These are phyloP conservation scores for Zophobas morio DNA, from an alignment of 1,140 invertebrate species.

Conservation along the genomic window DNA sequence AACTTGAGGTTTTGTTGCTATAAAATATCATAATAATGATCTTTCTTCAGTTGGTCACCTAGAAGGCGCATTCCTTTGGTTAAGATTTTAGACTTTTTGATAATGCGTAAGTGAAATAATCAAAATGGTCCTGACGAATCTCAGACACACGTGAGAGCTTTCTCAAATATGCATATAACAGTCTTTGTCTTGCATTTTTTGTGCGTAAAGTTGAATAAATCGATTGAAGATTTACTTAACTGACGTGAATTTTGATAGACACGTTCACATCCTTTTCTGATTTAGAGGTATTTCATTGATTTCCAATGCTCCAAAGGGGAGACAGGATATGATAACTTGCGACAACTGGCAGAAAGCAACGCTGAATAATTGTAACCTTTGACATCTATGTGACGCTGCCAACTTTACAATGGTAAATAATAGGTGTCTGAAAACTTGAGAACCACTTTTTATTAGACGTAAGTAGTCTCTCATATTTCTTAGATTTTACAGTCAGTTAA, in stretches of 20 bases:
- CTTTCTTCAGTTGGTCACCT: too few species aligned
- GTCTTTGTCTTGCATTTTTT: too few species aligned
- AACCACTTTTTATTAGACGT: not conserved
- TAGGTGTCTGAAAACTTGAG: too few species aligned
- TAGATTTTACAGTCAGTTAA: not conserved
- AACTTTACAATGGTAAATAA: conserved; percentile 18
- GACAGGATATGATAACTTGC: conserved; percentile 21
- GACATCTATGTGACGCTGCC: conserved; percentile 6
- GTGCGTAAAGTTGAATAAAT: not conserved
- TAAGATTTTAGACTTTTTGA: too few species aligned
- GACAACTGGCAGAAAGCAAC: conserved; percentile 18
- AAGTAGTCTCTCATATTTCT: not conserved
- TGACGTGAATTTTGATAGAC: not conserved
- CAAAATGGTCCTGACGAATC: too few species aligned
- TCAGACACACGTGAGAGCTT: too few species aligned
- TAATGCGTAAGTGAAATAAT: too few species aligned
- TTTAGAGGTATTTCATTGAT: conserved; percentile 19
- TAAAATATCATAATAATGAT: too few species aligned
- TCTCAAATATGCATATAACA: too few species aligned
- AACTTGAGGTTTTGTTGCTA: too few species aligned
- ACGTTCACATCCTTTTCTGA: not conserved
- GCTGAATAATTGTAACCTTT: conserved; percentile 38
- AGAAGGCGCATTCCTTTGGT: too few species aligned
- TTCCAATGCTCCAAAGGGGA: conserved; percentile 11
- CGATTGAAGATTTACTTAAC: not conserved